phyloP scores from a whole-genome alignment of 2,113 vertebrate species.

The Pseudorectes ferrugineus region DNA sequence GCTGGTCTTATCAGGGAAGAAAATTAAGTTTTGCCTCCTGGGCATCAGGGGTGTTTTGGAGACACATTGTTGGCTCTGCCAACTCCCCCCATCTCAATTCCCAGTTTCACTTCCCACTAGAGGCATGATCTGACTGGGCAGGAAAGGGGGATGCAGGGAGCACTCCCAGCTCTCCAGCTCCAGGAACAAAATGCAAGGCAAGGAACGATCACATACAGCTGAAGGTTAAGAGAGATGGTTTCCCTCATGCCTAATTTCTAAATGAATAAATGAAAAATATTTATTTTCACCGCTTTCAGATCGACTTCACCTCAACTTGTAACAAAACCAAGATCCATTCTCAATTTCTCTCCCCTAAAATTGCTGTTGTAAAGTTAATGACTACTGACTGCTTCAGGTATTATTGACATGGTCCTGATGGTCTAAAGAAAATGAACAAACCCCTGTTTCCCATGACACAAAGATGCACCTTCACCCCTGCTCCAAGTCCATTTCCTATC shows the following conservation, averaged over 20 bases:
- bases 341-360: not conserved
- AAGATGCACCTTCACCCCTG: not conserved
- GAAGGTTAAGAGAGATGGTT: fast-evolving
- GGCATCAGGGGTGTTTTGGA: not conserved
- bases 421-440: not conserved
- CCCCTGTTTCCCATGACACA: not conserved
- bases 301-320: not conserved
- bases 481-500: not conserved
- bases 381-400: not conserved
- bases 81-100: not conserved
- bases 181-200: not conserved
- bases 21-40: not conserved
- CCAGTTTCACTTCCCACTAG: not conserved
- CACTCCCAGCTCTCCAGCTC: not conserved
- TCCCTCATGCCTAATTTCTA: not conserved
- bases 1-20: not conserved
- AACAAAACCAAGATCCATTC: not conserved
- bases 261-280: not conserved
- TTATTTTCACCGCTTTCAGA: not conserved
- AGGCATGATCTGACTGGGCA: not conserved
- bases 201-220: not conserved
- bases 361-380: not conserved
- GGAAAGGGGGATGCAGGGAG: not conserved
- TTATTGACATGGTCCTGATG: not conserved
- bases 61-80: fast-evolving